These are phyloP conservation scores for Chironex yamaguchii DNA, from an alignment of 30 jellyfish, hydroid and myxozoan species.

Conservation along the genomic window DNA sequence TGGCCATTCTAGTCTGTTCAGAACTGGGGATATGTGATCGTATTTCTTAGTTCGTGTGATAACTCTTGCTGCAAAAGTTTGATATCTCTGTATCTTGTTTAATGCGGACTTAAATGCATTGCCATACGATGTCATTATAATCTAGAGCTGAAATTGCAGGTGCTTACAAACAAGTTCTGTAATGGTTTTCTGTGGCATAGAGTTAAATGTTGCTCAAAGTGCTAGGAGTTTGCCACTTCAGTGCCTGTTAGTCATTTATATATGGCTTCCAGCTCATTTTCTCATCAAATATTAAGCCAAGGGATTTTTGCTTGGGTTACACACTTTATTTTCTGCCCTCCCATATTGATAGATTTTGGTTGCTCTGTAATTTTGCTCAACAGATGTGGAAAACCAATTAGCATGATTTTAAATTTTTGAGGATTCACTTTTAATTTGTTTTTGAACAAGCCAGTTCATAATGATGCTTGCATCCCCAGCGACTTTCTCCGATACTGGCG, in stretches of 20 bases:
- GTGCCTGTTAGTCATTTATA: background rate
- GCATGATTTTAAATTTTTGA: slow-evolving; percentile 12
- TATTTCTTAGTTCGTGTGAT: slow-evolving; percentile 49
- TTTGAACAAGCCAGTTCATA: slow-evolving; percentile 46
- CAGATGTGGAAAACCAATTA: slow-evolving; percentile 16
- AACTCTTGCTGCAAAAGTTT: slow-evolving; percentile 57
- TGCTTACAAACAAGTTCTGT: slow-evolving; percentile 47
- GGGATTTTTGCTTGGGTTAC: slow-evolving; percentile 19
- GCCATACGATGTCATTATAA: background rate
- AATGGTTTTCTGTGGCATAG: slow-evolving; percentile 28
- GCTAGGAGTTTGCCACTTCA: background rate
- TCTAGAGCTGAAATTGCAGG: slow-evolving; percentile 36
- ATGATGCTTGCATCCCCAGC: slow-evolving; percentile 54
- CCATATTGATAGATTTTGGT: slow-evolving; percentile 33
- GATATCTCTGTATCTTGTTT: slow-evolving; percentile 51
- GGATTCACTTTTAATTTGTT: slow-evolving; percentile 36
- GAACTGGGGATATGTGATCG: slow-evolving; percentile 59
- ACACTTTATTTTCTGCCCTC: slow-evolving; percentile 3
- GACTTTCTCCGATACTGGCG: slow-evolving; percentile 19
- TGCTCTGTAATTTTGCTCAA: slow-evolving; percentile 37
- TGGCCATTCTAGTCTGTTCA: slow-evolving; percentile 60
- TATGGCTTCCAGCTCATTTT: slow-evolving; percentile 11
- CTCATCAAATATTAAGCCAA: slow-evolving; percentile 36
- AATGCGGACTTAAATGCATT: slow-evolving; percentile 22
- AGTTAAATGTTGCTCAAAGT: slow-evolving; percentile 3